A percentile compares a stretch with the other conserved stretches of the same genome.
Conservation (phyloP, 2,113 vertebrate species). For the Myiagra hebetior region DNA sequence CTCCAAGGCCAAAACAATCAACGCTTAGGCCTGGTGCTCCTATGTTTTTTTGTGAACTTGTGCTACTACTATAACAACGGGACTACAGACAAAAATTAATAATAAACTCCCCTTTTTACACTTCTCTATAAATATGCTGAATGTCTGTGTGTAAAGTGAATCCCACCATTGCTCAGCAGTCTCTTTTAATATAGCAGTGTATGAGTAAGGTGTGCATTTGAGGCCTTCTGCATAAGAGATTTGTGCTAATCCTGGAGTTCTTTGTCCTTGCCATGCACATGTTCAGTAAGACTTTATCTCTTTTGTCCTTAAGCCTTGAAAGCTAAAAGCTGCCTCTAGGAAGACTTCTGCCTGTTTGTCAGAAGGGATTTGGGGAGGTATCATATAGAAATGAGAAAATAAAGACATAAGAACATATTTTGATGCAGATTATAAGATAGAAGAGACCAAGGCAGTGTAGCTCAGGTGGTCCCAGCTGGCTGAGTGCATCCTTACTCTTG, state of each 20-base stretch:
- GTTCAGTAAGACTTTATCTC: not conserved
- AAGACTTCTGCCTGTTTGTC: not conserved
- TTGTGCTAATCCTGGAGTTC: not conserved
- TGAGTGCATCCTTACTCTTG: not conserved
- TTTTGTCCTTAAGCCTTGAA: not conserved
- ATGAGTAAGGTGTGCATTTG: not conserved
- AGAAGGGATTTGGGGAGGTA: not conserved
- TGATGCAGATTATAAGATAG: not conserved
- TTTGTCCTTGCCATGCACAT: not conserved
- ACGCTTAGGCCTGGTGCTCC: not conserved
- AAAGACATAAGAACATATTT: not conserved
- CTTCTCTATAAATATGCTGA: not conserved
- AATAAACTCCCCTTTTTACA: not conserved
- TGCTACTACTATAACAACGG: not conserved
- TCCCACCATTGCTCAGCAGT: not conserved
- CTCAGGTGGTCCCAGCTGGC: not conserved
- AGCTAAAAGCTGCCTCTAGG: not conserved
- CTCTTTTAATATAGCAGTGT: not conserved
- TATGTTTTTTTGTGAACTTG: not conserved
- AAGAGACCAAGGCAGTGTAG: not conserved
- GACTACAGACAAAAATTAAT: not conserved
- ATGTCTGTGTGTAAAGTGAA: not conserved
- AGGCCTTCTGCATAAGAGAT: not conserved
- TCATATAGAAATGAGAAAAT: not conserved
- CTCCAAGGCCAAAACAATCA: not conserved